Evolutionary conservation across 2,113 vertebrate species (phyloP), one percentile per base, ranked within the genome.

Genomic region (Dasypus novemcinctus): DNA sequence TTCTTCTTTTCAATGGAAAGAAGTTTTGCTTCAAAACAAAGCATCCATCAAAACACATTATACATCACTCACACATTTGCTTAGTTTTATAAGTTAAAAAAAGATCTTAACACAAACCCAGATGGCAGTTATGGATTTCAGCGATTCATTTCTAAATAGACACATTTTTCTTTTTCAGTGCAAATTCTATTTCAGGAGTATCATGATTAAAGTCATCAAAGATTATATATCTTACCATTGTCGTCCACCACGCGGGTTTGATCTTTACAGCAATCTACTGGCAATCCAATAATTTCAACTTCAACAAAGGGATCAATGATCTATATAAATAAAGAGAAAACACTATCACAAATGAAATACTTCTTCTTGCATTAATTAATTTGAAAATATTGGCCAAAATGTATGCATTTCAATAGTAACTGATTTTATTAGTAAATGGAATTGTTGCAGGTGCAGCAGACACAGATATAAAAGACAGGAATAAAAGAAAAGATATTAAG

Each of bases 271-370:
- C 99, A 99, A 96, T 99, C 99, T 33, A 99, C 98, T 33, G 99
- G 99, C 85, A 99, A 98, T 25, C 99, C 99, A 90, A 99, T 99
- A 94, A 99, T 99, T 98, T 99, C 99, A 97, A 99, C 99, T 98
- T 99, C 99, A 25, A 99, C 99, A 93, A 99, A 99, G 25, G 99
- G 99, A 98, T 99, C 99, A 69, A 99, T 99, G 96, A 99, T 99
- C 99, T 99, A 96, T 68, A 95, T 78, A 59, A 74, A 88, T 4
- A 95, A 71, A 87, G 49, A 93, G 69, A 92, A 90, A 41, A 25
- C 41, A 71, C 59, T 81, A 59, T 17, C 27, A 71, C 4, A 66
- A 74, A 25, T 36, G 4, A 72, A 7, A 80, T 4, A 49, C 49
- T 36, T 69, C 54, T 41, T 23, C 1, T 20, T 11, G 8, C 54